Conservation (phyloP, 1,140 invertebrate genomes). For the Drosophila fuyamai region DNA sequence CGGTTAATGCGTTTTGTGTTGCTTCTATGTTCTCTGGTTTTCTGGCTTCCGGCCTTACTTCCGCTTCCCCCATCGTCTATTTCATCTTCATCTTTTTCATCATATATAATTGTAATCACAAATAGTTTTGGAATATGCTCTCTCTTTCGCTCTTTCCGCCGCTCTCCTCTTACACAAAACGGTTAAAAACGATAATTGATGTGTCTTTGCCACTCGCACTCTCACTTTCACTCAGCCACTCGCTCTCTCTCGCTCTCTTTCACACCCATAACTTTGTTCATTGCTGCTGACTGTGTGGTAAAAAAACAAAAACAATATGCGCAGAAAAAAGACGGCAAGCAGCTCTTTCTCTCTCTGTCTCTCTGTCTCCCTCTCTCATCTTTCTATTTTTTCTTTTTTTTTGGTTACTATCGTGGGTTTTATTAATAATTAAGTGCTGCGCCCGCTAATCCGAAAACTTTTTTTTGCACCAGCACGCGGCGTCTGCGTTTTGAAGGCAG, state of each 20-base stretch:
- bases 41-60: constrained; percentile 16
- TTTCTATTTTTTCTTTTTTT: constrained; percentile 18
- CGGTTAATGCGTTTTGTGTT: constrained; percentile 69
- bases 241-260: constrained; percentile 15
- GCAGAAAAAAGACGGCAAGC: constrained; percentile 33
- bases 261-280: constrained; percentile 61
- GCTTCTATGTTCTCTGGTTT: constrained; percentile 49
- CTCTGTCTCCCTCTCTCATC: constrained; percentile 9
- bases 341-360: constrained; percentile 16
- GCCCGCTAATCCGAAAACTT: constrained; percentile 34
- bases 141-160: constrained; percentile 18
- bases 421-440: constrained; percentile 25
- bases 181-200: constrained; percentile 33
- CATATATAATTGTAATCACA: constrained; percentile 80
- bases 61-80: neutral
- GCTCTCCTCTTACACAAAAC: constrained; percentile 7
- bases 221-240: constrained; percentile 16
- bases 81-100: constrained; percentile 14
- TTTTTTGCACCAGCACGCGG: constrained; percentile 41
- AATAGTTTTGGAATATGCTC: constrained; percentile 83
- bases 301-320: constrained; percentile 43
- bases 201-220: constrained; percentile 18
- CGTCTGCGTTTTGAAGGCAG: constrained; percentile 69
- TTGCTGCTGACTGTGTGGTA: constrained; percentile 52
- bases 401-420: constrained; percentile 40